Conservation (phyloP, 1,140 invertebrate species). For the Coelopa frigida region DNA sequence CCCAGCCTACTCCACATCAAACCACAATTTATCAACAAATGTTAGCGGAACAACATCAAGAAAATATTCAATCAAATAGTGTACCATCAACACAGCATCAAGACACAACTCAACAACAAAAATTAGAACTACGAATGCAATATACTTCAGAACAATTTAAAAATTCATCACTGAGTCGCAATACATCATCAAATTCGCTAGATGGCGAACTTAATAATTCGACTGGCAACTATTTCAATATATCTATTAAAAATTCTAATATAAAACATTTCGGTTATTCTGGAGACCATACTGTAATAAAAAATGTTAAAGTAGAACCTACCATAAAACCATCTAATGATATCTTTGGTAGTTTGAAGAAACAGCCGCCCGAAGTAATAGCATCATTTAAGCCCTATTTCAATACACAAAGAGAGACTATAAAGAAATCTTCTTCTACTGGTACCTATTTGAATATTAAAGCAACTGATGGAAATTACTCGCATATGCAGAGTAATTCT, state of each 20-base stretch:
- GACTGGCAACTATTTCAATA: too few species aligned
- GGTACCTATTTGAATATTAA: conserved; percentile 35
- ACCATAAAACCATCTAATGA: too few species aligned
- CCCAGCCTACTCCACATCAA: conserved; percentile 41
- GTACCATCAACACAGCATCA: conserved; percentile 15
- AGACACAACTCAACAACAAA: conserved; percentile 20
- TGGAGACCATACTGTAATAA: too few species aligned
- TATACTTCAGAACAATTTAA: too few species aligned
- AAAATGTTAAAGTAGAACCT: too few species aligned
- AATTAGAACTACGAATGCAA: not conserved
- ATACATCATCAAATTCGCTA: too few species aligned
- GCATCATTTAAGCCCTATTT: conserved; percentile 29
- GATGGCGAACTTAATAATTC: too few species aligned
- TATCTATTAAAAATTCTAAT: too few species aligned
- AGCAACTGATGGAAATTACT: conserved; percentile 21
- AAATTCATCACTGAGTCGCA: too few species aligned
- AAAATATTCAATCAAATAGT: conserved; percentile 26
- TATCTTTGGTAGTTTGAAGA: too few species aligned
- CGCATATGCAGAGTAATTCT: conserved; percentile 31
- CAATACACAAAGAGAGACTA: conserved; percentile 23
- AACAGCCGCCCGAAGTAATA: too few species aligned
- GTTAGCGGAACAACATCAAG: conserved; percentile 39
- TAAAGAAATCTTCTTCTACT: conserved; percentile 39
- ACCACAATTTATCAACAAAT: conserved; percentile 42
- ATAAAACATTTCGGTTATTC: too few species aligned